A percentile compares a stretch with the other conserved stretches of the same genome.
Conservation (phyloP, 2,113 vertebrate species). For the Hirundichthys speculiger region DNA sequence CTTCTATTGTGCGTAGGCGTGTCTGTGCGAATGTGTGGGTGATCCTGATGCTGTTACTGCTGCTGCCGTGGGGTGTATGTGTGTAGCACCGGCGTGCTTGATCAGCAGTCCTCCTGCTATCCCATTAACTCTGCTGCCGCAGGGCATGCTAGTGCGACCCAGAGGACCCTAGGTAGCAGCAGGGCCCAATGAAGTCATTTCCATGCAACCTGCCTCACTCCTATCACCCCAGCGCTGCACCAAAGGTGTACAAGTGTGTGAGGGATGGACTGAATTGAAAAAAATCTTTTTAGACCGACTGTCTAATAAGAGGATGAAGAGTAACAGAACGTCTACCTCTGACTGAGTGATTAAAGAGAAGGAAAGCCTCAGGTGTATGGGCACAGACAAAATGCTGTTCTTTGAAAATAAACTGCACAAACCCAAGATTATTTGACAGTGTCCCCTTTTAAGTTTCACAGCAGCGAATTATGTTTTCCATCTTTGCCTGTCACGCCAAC, state of each 20-base stretch:
- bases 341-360: too few relatives aligned
- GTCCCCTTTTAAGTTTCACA: too few relatives aligned
- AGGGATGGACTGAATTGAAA: neutral
- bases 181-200: conserved; percentile 63
- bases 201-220: conserved; percentile 54
- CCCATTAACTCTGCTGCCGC: conserved; percentile 69
- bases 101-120: conserved; percentile 71
- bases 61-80: conserved; percentile 9
- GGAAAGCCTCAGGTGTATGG: too few relatives aligned
- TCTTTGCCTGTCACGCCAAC: too few relatives aligned
- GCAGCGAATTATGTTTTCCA: too few relatives aligned
- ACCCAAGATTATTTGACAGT: too few relatives aligned
- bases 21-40: conserved; percentile 24
- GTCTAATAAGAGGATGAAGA: neutral
- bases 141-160: conserved; percentile 60
- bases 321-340: too few relatives aligned
- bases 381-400: too few relatives aligned
- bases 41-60: conserved; percentile 5
- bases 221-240: conserved; percentile 30
- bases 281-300: neutral
- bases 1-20: conserved; percentile 2
- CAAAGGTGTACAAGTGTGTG: conserved; percentile 1
- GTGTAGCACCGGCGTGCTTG: conserved; percentile 57
- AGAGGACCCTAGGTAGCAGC: conserved; percentile 64
- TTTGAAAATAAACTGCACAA: too few relatives aligned